Evolutionary conservation across 53 echinoderm and acorn worm genomes (phyloP).

Genomic region (Temnopleurus reevesii): DNA sequence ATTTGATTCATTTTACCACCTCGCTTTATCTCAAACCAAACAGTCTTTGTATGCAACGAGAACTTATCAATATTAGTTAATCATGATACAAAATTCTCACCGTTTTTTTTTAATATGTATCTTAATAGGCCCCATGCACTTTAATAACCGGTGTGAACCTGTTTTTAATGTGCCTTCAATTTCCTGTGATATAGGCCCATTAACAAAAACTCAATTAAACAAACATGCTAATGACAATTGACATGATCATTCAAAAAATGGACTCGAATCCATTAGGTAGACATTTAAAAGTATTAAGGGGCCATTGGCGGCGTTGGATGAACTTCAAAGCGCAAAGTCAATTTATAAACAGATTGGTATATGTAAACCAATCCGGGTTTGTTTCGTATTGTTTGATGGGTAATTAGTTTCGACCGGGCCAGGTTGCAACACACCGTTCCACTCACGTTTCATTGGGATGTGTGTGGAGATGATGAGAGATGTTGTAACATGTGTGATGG

Average conservation of each 20-base stretch:
- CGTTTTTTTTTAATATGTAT: too few species aligned
- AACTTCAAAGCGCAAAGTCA: constrained; percentile 30
- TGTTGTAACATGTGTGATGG: neutral
- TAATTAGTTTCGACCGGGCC: constrained; percentile 51
- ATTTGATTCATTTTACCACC: too few species aligned
- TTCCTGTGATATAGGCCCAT: constrained; percentile 25
- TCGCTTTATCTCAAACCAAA: too few species aligned
- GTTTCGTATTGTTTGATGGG: constrained; percentile 30
- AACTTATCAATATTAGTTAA: too few species aligned
- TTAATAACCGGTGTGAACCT: neutral
- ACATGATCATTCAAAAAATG: neutral
- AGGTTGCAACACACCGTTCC: neutral
- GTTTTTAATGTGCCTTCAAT: neutral
- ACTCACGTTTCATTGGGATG: constrained; percentile 34
- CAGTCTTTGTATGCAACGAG: too few species aligned
- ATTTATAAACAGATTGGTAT: constrained; percentile 35
- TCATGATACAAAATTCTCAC: too few species aligned
- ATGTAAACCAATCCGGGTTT: constrained; percentile 17
- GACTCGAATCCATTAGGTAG: neutral
- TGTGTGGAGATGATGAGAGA: constrained; percentile 28
- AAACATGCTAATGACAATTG: constrained; percentile 31
- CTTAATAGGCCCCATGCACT: too few species aligned
- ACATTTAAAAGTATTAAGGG: neutral
- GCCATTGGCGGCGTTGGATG: neutral
- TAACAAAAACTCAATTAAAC: constrained; percentile 10